Percentiles rank a stretch among this genome's conserved stretches.
phyloP scores from a whole-genome alignment of 1,140 invertebrate species.

The Drosophila teissieri region DNA sequence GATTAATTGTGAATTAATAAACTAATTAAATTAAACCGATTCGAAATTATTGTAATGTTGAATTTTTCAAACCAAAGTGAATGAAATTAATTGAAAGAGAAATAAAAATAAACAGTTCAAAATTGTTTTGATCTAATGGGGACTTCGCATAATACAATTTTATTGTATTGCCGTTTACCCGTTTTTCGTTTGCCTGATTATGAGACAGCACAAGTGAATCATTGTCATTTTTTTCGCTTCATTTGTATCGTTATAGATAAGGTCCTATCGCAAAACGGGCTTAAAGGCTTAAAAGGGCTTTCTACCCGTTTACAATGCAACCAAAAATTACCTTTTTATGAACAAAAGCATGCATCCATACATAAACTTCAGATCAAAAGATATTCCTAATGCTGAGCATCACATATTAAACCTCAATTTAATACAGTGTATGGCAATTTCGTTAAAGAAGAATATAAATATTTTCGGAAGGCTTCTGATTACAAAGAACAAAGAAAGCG shows the following conservation, averaged over 20 bases:
- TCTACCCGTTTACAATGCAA: too few species aligned
- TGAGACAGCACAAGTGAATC: slow-evolving; percentile 10
- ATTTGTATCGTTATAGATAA: slow-evolving; percentile 3
- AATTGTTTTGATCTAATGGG: neutral
- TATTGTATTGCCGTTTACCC: neutral
- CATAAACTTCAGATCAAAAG: too few species aligned
- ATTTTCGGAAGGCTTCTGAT: too few species aligned
- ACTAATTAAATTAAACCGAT: slow-evolving; percentile 46
- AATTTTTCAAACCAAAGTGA: slow-evolving; percentile 36
- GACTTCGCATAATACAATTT: neutral
- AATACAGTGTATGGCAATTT: too few species aligned
- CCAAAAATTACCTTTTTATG: too few species aligned
- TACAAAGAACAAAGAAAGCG: too few species aligned
- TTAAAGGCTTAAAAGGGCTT: too few species aligned
- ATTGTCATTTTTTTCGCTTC: slow-evolving; percentile 8
- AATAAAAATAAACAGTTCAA: slow-evolving; percentile 52
- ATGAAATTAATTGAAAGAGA: slow-evolving; percentile 20
- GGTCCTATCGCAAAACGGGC: slow-evolving; percentile 5
- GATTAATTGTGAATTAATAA: neutral
- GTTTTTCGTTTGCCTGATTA: too few species aligned
- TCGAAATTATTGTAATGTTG: slow-evolving; percentile 65
- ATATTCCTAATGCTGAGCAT: too few species aligned
- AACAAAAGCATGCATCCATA: too few species aligned
- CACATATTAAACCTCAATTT: too few species aligned
- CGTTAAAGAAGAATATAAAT: too few species aligned